Percentiles rank a stretch among this genome's conserved stretches.
These are phyloP conservation scores for Thecophora atra DNA, from an alignment of 2,888 invertebrate species.

Conservation along the genomic window DNA sequence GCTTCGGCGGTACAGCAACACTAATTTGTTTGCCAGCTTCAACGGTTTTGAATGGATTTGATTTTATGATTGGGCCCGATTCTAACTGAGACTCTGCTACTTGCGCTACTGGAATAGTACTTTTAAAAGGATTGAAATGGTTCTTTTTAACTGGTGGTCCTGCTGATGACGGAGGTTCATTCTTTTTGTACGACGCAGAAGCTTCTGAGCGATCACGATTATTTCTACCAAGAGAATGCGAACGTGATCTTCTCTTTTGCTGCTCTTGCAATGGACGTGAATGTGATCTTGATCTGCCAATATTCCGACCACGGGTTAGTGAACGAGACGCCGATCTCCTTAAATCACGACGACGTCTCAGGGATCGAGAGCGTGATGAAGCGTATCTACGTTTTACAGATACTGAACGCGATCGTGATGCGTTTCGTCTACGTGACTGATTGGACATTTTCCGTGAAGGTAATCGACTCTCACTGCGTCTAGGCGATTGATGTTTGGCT, in stretches of 20 bases:
- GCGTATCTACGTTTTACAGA: slow-evolving; percentile 21
- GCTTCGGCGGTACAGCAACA: neutral
- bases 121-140: slow-evolving; percentile 56
- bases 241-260: slow-evolving; percentile 27
- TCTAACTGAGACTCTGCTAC: slow-evolving; percentile 42
- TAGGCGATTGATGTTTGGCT: neutral
- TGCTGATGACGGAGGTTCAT: neutral
- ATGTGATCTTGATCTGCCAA: slow-evolving; percentile 45
- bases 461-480: slow-evolving; percentile 17
- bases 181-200: slow-evolving; percentile 34
- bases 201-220: slow-evolving; percentile 40
- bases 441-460: neutral
- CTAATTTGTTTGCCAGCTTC: slow-evolving; percentile 31
- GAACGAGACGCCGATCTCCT: slow-evolving; percentile 32
- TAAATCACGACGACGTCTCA: slow-evolving; percentile 34
- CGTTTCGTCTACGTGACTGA: slow-evolving; percentile 10
- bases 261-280: slow-evolving; percentile 30
- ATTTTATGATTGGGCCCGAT: slow-evolving; percentile 4
- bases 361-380: slow-evolving; percentile 1
- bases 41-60: slow-evolving; percentile 43
- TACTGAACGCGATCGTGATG: slow-evolving; percentile 35
- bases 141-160: slow-evolving; percentile 33
- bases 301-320: neutral
- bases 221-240: slow-evolving; percentile 39
- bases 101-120: slow-evolving; percentile 48